Percentiles rank a stretch among this genome's conserved stretches.
These are phyloP conservation scores for Caenorhabditis zanzibari DNA, from an alignment of 2,888 invertebrate genomes.

Conservation along the genomic window DNA sequence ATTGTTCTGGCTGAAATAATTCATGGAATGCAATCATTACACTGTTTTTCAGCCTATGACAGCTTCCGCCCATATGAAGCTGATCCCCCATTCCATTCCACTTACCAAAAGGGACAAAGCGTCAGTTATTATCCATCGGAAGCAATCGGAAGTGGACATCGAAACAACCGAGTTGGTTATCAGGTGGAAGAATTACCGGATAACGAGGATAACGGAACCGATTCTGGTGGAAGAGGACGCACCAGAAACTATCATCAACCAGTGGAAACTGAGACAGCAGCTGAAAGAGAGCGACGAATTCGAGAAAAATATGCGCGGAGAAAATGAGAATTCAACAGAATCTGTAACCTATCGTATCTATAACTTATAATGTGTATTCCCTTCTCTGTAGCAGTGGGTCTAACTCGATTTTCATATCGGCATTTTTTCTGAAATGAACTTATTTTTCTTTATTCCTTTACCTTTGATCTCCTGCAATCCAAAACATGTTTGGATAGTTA, in stretches of 20 bases:
- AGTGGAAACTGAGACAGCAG: conserved; percentile 31
- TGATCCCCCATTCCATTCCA: conserved; percentile 46
- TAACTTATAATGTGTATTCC: neutral
- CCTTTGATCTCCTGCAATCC: neutral
- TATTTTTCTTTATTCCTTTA: neutral
- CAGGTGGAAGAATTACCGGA: conserved; percentile 53
- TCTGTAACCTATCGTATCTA: conserved; percentile 5
- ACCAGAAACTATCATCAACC: conserved; percentile 6
- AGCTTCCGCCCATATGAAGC: conserved; percentile 34
- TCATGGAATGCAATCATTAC: no score
- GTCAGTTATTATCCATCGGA: conserved; percentile 63
- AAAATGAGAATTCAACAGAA: conserved; percentile 19
- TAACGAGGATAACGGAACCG: conserved; percentile 35
- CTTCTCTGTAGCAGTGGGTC: neutral
- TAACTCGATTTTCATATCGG: neutral
- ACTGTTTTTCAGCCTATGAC: conserved; percentile 25
- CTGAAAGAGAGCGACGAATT: conserved; percentile 54
- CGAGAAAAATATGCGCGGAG: conserved; percentile 56
- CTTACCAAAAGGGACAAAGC: conserved; percentile 60
- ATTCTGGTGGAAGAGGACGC: conserved; percentile 18
- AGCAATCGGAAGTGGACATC: conserved; percentile 7
- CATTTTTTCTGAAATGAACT: conserved; percentile 9
- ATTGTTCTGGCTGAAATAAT: no score
- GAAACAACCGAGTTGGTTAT: conserved; percentile 36
- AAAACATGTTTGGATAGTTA: neutral